Base-by-base conservation (phyloP, 2,797 vertebrate species). In the Danio albolineatus region DNA sequence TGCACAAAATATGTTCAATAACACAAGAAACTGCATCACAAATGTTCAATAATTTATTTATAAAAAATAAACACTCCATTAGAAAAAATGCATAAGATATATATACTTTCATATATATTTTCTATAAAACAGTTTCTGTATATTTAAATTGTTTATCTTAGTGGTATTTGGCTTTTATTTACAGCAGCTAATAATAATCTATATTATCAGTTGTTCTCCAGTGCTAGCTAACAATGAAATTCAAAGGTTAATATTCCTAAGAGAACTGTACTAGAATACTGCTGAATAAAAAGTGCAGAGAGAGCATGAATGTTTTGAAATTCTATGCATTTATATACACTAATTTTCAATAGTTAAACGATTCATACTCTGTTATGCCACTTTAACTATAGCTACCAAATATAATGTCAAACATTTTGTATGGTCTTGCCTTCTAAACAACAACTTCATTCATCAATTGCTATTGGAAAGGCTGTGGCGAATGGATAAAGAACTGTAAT, bases 41-140 rank as follows among this genome's bases (percentile, higher is more conserved):
- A 9, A 60, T 12, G 3, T 48, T 90, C 86, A 92, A 94, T 92
- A 92, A 93, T 93, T 93, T 94, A 94, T 94, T 93, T 90, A 88
- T 56, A 90, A 94, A 93, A 91, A 84, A 81, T 81, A 83, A 85
- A 85, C 41, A 75, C 73, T 82, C 56, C 48, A 81, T 90, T 57
- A 73, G 90, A 84, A 85, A 92, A 91, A 86, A 78, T 82, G 74
- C 81, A 78, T 73, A 51, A 62, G 46, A 78, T 57, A 78, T 62
- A 78, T 62, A 65, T 41, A 44, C 41, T 57, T 72, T 57, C 49
- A 75, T 62, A 67, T 57, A 67, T 10, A 12, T 41, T 16, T 70
- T 88, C 48, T 84, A 86, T 75, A 76, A 81, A 83, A 88, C 79
- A 41, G 7, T 70, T 76, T 17, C 16, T 66, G 81, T 43, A 46